These are phyloP conservation scores for Sisyra nigra DNA, from an alignment of 2,888 invertebrate genomes.

Conservation along the genomic window DNA sequence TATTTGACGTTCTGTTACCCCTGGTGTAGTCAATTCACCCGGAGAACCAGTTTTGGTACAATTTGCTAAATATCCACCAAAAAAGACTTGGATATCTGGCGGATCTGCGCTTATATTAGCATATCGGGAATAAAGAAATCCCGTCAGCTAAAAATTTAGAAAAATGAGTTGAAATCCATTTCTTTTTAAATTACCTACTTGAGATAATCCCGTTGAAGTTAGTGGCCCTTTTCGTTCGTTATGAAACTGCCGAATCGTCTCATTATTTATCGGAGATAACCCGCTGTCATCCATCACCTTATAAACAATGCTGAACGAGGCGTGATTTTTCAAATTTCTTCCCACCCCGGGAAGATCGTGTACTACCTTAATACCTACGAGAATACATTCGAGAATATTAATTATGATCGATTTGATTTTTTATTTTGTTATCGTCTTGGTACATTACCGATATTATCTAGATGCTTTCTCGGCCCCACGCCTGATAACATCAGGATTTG, in stretches of 20 bases:
- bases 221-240: conserved; percentile 8
- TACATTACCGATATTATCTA: conserved; percentile 1
- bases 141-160: conserved; percentile 8
- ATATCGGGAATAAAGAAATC: conserved; percentile 9
- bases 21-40: background rate
- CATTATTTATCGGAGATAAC: conserved; percentile 6
- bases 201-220: conserved; percentile 12
- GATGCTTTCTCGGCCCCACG: background rate
- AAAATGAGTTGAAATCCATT: background rate
- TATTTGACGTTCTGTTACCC: background rate
- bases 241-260: conserved; percentile 8
- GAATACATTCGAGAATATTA: background rate
- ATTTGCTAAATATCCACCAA: conserved; percentile 11
- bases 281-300: conserved; percentile 7
- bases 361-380: conserved; percentile 17
- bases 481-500: background rate
- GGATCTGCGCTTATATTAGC: conserved; percentile 6
- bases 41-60: conserved; percentile 9
- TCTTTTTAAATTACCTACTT: conserved; percentile 7
- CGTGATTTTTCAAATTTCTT: conserved; percentile 17
- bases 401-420: no score
- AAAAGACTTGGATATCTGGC: conserved; percentile 12
- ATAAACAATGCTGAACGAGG: conserved; percentile 10
- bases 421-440: no score
- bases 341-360: conserved; percentile 24